Base-by-base conservation (phyloP, 2,797 vertebrate species). In the Macroramphosus scolopax region DNA sequence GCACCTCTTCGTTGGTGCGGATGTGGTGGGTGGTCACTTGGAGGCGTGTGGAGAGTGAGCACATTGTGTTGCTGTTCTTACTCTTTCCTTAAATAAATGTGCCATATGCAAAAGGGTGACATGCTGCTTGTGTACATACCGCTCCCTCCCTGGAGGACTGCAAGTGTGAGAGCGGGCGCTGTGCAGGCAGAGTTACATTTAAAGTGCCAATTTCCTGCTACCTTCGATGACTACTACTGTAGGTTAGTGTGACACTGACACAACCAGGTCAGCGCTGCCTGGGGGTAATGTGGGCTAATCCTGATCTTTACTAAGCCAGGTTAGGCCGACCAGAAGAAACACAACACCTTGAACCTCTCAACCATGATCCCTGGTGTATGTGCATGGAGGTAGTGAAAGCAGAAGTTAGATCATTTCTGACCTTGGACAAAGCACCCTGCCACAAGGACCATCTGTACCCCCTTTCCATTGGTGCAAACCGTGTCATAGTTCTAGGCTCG, bases 21-120 rank as follows among this genome's bases (percentile, higher is more conserved):
- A 87, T 85, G 80, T 80, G 58, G 83, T 84, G 78, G 81, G 87
- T 72, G 77, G 77, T 72, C 77, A 71, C 60, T 77, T 45, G 79
- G 78, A 78, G 77, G 77, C 67, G 57, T 78, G 72, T 35, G 62
- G 64, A 50, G 60, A 66, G 74, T 13, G 53, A 80, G 62, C 60
- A 75, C 81, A 86, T 83, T 84, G 77, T 75, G 76, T 68, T 83
- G 80, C 84, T 72, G 78, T 83, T 89, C 64, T 78, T 65, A 73
- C 68, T 63, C 72, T 78, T 84, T 80, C 87, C 81, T 72, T 75
- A 87, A 88, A 90, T 84, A 88, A 87, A 75, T 52, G 48, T 72
- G 78, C 80, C 77, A 80, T 70, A 77, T 78, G 77, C 63, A 67
- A 59, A n/a, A 64, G 55, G 58, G 70, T 64, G 79, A 68, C 79